Evolutionary conservation across 2,888 invertebrate genomes (phyloP).

Genomic region (Nymphalis c-album): DNA sequence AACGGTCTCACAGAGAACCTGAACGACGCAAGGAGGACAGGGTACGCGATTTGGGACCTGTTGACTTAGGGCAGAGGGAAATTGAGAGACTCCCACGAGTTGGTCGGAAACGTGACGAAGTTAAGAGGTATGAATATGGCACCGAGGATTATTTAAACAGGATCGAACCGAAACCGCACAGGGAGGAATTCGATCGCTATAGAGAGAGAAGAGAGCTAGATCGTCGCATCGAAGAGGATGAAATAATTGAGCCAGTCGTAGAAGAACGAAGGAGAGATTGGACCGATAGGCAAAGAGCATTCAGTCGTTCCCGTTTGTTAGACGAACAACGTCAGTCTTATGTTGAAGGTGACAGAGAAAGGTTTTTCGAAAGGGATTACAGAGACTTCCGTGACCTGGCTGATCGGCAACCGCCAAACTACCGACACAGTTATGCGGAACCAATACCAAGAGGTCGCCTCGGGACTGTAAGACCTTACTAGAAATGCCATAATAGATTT

Average conservation of each 20-base stretch:
- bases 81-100: conserved; percentile 74
- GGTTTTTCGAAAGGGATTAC: conserved; percentile 73
- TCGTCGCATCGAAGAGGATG: conserved; percentile 73
- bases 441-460: conserved; percentile 80
- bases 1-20: conserved; percentile 49
- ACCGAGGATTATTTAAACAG: conserved; percentile 72
- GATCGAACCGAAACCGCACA: conserved; percentile 64
- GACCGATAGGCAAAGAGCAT: conserved; percentile 71
- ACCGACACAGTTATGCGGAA: conserved; percentile 86
- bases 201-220: conserved; percentile 71
- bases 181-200: conserved; percentile 70
- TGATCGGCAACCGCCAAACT: conserved; percentile 71
- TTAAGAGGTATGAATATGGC: conserved; percentile 72
- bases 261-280: conserved; percentile 71
- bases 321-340: conserved; percentile 75
- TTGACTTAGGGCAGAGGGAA: conserved; percentile 63
- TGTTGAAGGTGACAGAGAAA: conserved; percentile 68
- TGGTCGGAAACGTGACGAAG: conserved; percentile 70
- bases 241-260: conserved; percentile 72
- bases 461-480: conserved; percentile 77
- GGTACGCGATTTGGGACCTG: conserved; percentile 55
- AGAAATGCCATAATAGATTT: conserved; percentile 73
- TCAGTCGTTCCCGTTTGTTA: conserved; percentile 73
- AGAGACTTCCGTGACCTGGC: conserved; percentile 71
- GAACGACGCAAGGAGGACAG: conserved; percentile 67